Evolutionary conservation across 2,888 invertebrate species (phyloP).

Genomic region (Yponomeuta evonymella): DNA sequence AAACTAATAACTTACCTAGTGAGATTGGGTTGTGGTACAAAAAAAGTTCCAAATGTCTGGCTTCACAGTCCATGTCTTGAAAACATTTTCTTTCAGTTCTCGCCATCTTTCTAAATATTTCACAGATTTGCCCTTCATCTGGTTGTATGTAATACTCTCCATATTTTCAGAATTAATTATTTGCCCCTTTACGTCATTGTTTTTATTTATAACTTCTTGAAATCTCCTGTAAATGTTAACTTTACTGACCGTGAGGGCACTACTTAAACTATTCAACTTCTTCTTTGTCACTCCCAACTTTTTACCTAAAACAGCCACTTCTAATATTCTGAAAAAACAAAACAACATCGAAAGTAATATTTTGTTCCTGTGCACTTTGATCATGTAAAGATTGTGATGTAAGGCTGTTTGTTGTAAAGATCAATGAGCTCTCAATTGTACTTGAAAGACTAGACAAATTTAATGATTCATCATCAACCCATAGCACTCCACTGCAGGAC

Average conservation of each 20-base stretch:
- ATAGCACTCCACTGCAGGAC: too few relatives aligned
- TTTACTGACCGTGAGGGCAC: slow-evolving; percentile 73
- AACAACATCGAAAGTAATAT: neutral
- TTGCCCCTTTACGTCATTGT: slow-evolving; percentile 33
- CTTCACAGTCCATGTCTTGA: slow-evolving; percentile 75
- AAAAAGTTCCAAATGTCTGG: slow-evolving; percentile 67
- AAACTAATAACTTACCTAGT: too few relatives aligned
- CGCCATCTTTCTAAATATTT: slow-evolving; percentile 53
- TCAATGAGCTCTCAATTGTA: too few relatives aligned
- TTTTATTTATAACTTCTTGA: slow-evolving; percentile 46
- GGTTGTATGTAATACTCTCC: slow-evolving; percentile 45
- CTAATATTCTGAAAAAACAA: slow-evolving; percentile 72
- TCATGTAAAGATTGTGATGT: too few relatives aligned
- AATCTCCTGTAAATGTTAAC: slow-evolving; percentile 70
- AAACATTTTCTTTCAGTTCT: slow-evolving; percentile 59
- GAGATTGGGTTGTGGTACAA: slow-evolving; percentile 25
- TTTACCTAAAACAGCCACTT: slow-evolving; percentile 86
- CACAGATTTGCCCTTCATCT: slow-evolving; percentile 53
- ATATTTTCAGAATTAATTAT: slow-evolving; percentile 30
- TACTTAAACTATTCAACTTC: slow-evolving; percentile 49
- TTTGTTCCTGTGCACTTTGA: neutral
- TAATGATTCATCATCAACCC: too few relatives aligned
- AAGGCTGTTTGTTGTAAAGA: too few relatives aligned
- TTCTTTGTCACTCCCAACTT: slow-evolving; percentile 88
- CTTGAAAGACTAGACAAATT: too few relatives aligned